Percentiles rank a stretch among this genome's conserved stretches.
Conservation (phyloP, 2,888 invertebrate species). For the Drosophila vallismaia region DNA sequence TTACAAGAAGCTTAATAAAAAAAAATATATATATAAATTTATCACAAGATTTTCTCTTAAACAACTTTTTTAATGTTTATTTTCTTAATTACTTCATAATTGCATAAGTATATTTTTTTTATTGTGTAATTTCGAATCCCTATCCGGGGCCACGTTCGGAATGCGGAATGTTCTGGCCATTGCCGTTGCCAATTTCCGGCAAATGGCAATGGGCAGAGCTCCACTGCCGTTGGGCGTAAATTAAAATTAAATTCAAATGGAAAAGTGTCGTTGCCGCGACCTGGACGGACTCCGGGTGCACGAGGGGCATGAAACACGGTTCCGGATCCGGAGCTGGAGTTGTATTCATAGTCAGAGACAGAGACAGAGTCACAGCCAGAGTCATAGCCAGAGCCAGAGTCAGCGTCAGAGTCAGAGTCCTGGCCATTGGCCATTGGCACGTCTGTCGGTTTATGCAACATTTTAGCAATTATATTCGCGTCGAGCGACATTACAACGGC, state of each 20-base stretch:
- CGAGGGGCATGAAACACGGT: not conserved
- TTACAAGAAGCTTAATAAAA: not conserved
- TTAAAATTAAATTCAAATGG: conserved; percentile 80
- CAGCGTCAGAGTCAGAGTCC: conserved; percentile 5
- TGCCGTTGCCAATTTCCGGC: conserved; percentile 76
- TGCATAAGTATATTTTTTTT: conserved; percentile 1
- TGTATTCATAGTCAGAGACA: not conserved
- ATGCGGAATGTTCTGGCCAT: conserved; percentile 51
- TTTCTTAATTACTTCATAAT: too few relatives aligned
- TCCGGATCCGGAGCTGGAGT: not conserved
- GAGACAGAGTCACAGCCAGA: not conserved
- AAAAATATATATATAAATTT: not conserved
- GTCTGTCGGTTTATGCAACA: conserved; percentile 70
- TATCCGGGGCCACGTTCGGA: conserved; percentile 43
- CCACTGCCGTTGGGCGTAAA: conserved; percentile 74
- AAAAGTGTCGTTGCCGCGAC: conserved; percentile 67
- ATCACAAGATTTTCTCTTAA: not conserved
- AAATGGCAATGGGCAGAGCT: conserved; percentile 65
- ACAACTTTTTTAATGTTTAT: too few relatives aligned
- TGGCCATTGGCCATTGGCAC: conserved; percentile 67
- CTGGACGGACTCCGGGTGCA: conserved; percentile 7
- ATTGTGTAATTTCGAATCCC: conserved; percentile 18
- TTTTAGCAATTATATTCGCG: conserved; percentile 80
- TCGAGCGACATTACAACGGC: conserved; percentile 77
- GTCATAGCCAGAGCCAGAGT: not conserved